Evolutionary conservation across 1,140 invertebrate genomes (phyloP).

Genomic region (Eurosta solidaginis): DNA sequence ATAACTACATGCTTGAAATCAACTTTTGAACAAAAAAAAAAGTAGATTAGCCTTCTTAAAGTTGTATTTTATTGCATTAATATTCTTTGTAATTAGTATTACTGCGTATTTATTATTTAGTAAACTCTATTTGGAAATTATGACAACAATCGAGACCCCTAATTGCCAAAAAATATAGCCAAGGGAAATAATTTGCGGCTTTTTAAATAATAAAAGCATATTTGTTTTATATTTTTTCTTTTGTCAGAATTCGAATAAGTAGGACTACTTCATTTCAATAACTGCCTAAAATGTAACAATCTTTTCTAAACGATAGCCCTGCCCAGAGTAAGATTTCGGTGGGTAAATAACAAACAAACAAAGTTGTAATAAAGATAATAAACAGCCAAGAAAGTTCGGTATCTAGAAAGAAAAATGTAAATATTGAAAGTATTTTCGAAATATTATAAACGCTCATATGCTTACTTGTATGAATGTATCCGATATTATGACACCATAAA

Average conservation of each 20-base stretch:
- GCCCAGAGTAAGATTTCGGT: conserved; percentile 58
- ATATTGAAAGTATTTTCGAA: neutral
- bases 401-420: conserved; percentile 61
- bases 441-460: conserved; percentile 26
- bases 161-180: neutral
- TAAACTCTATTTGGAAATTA: too few relatives aligned
- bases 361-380: conserved; percentile 71
- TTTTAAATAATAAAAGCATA: neutral
- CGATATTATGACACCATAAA: conserved; percentile 73
- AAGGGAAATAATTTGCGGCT: too few relatives aligned
- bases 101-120: neutral
- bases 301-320: conserved; percentile 53
- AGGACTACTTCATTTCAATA: too few relatives aligned
- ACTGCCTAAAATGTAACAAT: too few relatives aligned
- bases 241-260: too few relatives aligned
- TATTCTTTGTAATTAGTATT: too few relatives aligned
- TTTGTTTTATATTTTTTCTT: too few relatives aligned
- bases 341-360: conserved; percentile 74
- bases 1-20: too few relatives aligned
- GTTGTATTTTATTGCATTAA: too few relatives aligned
- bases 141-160: too few relatives aligned
- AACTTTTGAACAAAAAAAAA: too few relatives aligned
- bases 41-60: too few relatives aligned
- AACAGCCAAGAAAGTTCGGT: conserved; percentile 74
- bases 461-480: conserved; percentile 75